Evolutionary conservation across 1,140 invertebrate genomes (phyloP).

Genomic region (Lutraria rhynchaena): DNA sequence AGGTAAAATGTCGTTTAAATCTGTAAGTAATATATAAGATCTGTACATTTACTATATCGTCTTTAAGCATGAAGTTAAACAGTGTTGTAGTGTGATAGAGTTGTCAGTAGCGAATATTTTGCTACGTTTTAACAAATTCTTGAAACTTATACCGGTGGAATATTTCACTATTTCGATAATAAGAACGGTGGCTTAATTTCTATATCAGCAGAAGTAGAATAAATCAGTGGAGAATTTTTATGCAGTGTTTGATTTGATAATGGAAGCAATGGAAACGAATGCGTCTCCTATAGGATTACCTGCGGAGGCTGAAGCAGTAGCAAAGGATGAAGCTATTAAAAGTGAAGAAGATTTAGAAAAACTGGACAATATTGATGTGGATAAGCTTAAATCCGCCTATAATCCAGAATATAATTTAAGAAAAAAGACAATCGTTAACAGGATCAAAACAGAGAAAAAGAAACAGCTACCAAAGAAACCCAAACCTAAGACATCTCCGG

Average conservation of each 20-base stretch:
- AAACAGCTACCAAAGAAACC: constrained; percentile 69
- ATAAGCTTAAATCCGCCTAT: constrained; percentile 39
- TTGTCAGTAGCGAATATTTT: not conserved
- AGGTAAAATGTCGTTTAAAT: constrained; percentile 29
- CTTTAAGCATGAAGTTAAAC: constrained; percentile 55
- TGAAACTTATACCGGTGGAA: not conserved
- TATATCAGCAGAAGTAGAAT: not conserved
- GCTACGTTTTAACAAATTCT: not conserved
- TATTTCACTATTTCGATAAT: not conserved
- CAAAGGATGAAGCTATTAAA: constrained; percentile 1
- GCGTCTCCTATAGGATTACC: not conserved
- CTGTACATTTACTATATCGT: constrained; percentile 4
- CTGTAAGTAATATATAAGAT: constrained; percentile 25
- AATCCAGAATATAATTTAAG: constrained; percentile 55
- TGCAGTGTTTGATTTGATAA: not conserved
- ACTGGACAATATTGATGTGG: constrained; percentile 42
- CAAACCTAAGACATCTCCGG: constrained; percentile 88
- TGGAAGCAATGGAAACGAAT: constrained; percentile 32
- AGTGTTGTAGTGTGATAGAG: constrained; percentile 27
- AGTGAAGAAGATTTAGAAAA: constrained; percentile 51
- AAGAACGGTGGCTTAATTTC: not conserved
- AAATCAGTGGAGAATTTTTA: not conserved
- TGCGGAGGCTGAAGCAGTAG: not conserved
- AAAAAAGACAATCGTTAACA: constrained; percentile 56
- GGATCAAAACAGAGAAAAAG: constrained; percentile 56